phyloP scores from a whole-genome alignment of 2,888 invertebrate species.

The Parasteatoda lunata region DNA sequence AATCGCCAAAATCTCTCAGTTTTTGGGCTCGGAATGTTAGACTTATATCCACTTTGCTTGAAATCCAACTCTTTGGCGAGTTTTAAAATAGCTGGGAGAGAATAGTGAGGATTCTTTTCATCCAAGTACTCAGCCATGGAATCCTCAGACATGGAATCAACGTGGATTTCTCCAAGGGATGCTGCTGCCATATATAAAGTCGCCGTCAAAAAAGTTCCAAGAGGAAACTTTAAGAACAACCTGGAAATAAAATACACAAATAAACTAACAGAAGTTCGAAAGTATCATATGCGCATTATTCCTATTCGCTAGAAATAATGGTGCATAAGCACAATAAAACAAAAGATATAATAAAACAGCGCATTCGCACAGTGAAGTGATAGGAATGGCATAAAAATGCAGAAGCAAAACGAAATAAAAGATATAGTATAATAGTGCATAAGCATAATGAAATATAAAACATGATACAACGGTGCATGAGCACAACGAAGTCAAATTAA shows the following conservation, averaged over 20 bases:
- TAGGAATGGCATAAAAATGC: too few species aligned
- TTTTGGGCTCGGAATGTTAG: conserved; percentile 16
- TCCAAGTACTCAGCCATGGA: conserved; percentile 25
- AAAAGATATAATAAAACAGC: too few species aligned
- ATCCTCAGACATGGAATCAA: conserved; percentile 32
- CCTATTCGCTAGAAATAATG: too few species aligned
- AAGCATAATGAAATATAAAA: too few species aligned
- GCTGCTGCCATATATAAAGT: conserved; percentile 49
- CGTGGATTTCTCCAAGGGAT: conserved; percentile 52
- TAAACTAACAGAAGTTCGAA: too few species aligned
- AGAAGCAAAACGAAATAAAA: too few species aligned
- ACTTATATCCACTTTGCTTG: conserved; percentile 26
- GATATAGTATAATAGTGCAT: too few species aligned
- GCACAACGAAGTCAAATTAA: too few species aligned
- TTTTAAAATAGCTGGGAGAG: conserved; percentile 13
- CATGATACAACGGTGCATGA: too few species aligned
- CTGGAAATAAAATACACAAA: conserved; percentile 13
- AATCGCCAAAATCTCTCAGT: conserved; percentile 14
- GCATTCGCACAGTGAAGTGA: too few species aligned
- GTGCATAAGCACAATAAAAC: too few species aligned
- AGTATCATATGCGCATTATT: too few species aligned
- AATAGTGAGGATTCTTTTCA: conserved; percentile 24
- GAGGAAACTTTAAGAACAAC: conserved; percentile 29
- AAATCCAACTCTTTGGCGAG: conserved; percentile 36
- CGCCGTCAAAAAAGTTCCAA: conserved; percentile 51